Percentiles rank a stretch among this genome's conserved stretches.
Evolutionary conservation across 1,140 invertebrate genomes (phyloP).

Genomic region (Medauroidea extradentata): DNA sequence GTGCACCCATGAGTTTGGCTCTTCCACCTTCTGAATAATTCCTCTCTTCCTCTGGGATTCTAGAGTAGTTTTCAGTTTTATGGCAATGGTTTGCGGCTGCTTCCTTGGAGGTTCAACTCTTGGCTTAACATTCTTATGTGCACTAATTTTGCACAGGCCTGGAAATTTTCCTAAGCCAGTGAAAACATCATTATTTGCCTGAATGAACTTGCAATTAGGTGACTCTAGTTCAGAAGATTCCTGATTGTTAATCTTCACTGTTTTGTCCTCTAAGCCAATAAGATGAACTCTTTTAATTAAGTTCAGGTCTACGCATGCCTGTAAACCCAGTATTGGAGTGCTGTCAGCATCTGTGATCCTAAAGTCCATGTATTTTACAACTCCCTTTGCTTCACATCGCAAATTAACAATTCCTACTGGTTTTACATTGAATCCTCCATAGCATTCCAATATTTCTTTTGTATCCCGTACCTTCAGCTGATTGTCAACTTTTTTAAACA

Average conservation of each 20-base stretch:
- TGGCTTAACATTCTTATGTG: constrained; percentile 25
- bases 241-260: background rate
- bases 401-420: constrained; percentile 11
- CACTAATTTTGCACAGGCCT: constrained; percentile 15
- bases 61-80: constrained; percentile 34
- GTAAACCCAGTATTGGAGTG: constrained; percentile 17
- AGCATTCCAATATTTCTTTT: constrained; percentile 20
- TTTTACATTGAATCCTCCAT: constrained; percentile 19
- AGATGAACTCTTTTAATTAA: constrained; percentile 2
- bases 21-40: constrained; percentile 14
- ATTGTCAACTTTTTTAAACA: constrained; percentile 21
- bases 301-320: constrained; percentile 7
- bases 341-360: constrained; percentile 8
- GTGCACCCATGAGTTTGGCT: constrained; percentile 10
- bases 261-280: background rate
- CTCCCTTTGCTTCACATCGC: background rate
- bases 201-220: background rate
- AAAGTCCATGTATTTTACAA: background rate
- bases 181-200: background rate
- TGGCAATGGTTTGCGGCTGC: constrained; percentile 33
- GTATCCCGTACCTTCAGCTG: constrained; percentile 16
- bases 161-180: constrained; percentile 8
- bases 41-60: constrained; percentile 22
- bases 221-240: background rate
- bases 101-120: constrained; percentile 30